Evolutionary conservation across 1,140 invertebrate species (phyloP), one percentile per base, ranked within the genome.

Genomic region (Drosophila athabasca): DNA sequence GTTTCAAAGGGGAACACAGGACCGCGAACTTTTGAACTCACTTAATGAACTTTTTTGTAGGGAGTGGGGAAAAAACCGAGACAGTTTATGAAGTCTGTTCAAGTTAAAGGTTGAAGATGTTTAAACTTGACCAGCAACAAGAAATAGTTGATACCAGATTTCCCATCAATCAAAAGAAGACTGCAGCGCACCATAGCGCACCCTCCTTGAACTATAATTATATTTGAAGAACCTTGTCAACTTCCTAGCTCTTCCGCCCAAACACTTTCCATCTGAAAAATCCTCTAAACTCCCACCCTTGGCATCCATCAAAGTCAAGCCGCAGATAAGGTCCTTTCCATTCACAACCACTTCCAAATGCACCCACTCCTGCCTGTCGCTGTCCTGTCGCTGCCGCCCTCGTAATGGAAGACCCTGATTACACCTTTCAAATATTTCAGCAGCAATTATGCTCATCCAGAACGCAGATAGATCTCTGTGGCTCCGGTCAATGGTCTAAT

Each of bases 401-500:
- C 46, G 41, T 67, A 62, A 59, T 69, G 53, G 62, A 55, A 55
- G 67, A 81, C 35, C 45, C 44, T 65, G 29, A 55, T 54, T 79
- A 75, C 81, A 87, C 81, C 81, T 85, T 82, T 87, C 69, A 68
- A 58, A 72, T 62, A 60, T 66, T 83, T 83, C 70, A 52, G 65
- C 70, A 66, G 62, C 80, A 85, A 85, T 85, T 85, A 85, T 72
- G 69, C 68, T 84, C 71, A 70, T 62, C 58, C 54, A 62, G 70
- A 62, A 19, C 17, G 57, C 49, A 13, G 72, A 79, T 75, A 76
- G 73, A 51, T 50, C 35, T 46, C 50, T 31, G 45, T 35, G 22
- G 22, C 75, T 62, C 55, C 82, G 78, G 70, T 88, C 79, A 87
- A 88, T 88, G 83, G 83, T 88, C 87, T 88, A 88, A 88, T 88